A percentile compares a stretch with the other conserved stretches of the same genome.
Conservation (phyloP, 2,888 invertebrate genomes). For the Tachina lurida region DNA sequence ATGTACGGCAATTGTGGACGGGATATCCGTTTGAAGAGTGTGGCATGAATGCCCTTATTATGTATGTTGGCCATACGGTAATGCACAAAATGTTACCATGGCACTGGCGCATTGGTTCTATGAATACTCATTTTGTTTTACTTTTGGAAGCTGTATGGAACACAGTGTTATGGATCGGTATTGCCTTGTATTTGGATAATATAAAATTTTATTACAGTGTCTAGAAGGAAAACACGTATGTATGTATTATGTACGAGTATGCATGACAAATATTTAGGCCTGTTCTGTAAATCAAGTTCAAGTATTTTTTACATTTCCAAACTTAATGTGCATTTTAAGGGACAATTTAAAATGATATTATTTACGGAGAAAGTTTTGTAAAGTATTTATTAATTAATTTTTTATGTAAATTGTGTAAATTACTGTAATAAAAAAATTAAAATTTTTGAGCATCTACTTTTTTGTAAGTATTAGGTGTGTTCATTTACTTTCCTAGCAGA, state of each 20-base stretch:
- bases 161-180: constrained; percentile 91
- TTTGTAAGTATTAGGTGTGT: too few species aligned
- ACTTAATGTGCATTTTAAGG: too few species aligned
- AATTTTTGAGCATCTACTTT: too few species aligned
- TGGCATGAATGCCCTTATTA: constrained; percentile 95
- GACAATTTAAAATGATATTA: too few species aligned
- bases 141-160: constrained; percentile 92
- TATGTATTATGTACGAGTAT: background rate
- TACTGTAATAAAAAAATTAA: too few species aligned
- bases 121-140: constrained; percentile 89
- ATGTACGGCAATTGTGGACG: constrained; percentile 89
- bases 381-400: too few species aligned
- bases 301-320: too few species aligned
- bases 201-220: constrained; percentile 84
- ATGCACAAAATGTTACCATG: constrained; percentile 91
- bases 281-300: background rate
- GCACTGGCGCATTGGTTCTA: constrained; percentile 88
- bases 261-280: background rate
- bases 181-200: constrained; percentile 90
- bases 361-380: too few species aligned
- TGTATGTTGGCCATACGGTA: constrained; percentile 94
- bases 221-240: background rate
- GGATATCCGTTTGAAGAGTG: constrained; percentile 96
- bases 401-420: too few species aligned
- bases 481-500: too few species aligned